Base-by-base conservation (phyloP, 1,140 invertebrate genomes). In the Macrotrachela quadricornifera region DNA sequence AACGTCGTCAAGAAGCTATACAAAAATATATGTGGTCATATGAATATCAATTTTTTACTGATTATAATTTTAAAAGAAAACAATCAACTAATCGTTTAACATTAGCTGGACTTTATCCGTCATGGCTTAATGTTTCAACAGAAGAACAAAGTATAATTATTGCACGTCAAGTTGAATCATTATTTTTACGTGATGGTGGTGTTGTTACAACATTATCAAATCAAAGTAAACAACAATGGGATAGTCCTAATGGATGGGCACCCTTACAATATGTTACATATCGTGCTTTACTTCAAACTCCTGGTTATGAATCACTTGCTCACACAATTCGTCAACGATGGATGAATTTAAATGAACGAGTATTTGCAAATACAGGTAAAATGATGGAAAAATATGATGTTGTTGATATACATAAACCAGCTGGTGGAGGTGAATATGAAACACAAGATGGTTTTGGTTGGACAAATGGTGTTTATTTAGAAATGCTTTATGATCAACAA, bases 241-340 rank as follows among this genome's bases (percentile, higher is more conserved):
- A 92, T 68, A 85, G 80, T 56, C 86, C 86, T 0, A 91, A 91
- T 63, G 84, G 82, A 0, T 92, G 85, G 85, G 80, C 84, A 8
- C 85, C 85, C 0, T 69, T 86, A 10, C 83, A 90, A 61, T 77
- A 63, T 60, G 78, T 85, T 62, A 79, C 87, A 18, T 78, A 88
- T 18, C 76, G 79, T 61, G 79, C 82, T 0, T 67, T 91, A 10
- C 75, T 77, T 49, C 75, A 74, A 0, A 72, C 80, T 36, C 63
- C 73, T 0, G 76, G 75, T 57, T 81, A 80, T 0, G 74, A 77
- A 58, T 67, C 77, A 43, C 60, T 82, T 14, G 83, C 83, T 2
- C 76, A 72, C 55, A 75, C 80, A 52, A 72, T 87, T 44, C 79
- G 81, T 10, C 70, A 79, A 45, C 77, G 78, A 58, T 90, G 84